These are phyloP conservation scores for Procambarus clarkii DNA, from an alignment of 1,140 invertebrate genomes.

Conservation along the genomic window DNA sequence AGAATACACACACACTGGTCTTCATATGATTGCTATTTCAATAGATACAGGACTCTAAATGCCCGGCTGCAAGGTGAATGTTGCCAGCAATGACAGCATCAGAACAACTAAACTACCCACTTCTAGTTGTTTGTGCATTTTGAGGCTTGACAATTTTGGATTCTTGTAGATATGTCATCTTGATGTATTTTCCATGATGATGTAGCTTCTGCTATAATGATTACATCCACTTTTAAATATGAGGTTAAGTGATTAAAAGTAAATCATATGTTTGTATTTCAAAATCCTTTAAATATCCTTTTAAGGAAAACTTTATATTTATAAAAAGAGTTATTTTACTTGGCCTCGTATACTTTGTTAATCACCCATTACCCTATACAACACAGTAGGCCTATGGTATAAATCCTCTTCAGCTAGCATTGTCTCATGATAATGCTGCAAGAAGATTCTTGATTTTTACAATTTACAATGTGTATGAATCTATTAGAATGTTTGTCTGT, in stretches of 20 bases:
- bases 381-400: not conserved
- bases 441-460: not conserved
- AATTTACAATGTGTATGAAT: too few relatives aligned
- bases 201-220: not conserved
- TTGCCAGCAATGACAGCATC: not conserved
- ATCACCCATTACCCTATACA: not conserved
- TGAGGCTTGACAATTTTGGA: not conserved
- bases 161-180: not conserved
- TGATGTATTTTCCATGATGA: too few relatives aligned
- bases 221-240: not conserved
- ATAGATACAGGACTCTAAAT: not conserved
- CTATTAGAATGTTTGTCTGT: not conserved
- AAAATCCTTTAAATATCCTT: not conserved
- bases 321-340: not conserved
- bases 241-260: not conserved
- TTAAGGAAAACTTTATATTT: not conserved
- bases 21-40: not conserved
- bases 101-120: not conserved
- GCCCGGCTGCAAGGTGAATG: not conserved
- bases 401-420: not conserved
- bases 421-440: slow-evolving; percentile 2
- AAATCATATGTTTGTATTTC: not conserved
- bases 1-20: not conserved
- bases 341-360: not conserved
- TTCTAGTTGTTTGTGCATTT: not conserved